Evolutionary conservation across 1,140 invertebrate species (phyloP), one percentile per base, ranked within the genome.

Genomic region (Bombus sylvicola): DNA sequence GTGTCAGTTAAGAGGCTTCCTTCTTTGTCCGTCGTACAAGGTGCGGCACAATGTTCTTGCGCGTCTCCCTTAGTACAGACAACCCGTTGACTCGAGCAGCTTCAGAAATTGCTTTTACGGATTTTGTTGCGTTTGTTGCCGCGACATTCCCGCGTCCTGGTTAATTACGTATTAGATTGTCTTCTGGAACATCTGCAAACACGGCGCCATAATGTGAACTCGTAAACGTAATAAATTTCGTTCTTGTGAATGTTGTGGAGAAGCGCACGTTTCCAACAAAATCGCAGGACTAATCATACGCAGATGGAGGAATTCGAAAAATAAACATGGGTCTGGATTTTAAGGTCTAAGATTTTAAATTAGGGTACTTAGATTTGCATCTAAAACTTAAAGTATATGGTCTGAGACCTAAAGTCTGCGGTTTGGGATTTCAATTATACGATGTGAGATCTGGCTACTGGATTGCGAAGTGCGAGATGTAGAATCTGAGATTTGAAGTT

Each of bases 1-100:
- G 75, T 39, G 79, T 39, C 69, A 74, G 87, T 57, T 86, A 86
- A 86, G 78, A 83, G 79, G 88, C 59, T 89, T 89, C 71, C 87
- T 89, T 89, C 88, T 89, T 89, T 85, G 75, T 62, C 25, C 76
- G 57, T 62, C 22, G 39, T 22, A 25, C 76, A 62, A 85, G 39
- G 10, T n/a, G 43, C 69, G 53, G 39, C 25, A n/a, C 47, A 31
- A 78, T 41, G 83, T 80, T 85, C 77, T 80, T 64, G 53, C 68
- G 39, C 83, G 43, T 43, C 57, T 47, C 39, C 41, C 18, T 62
- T 41, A 28, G 10, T 62, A 15, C 64, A 22, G 62, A 31, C 18
- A 10, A 4, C 31, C 39, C 25, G 43, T 10, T 31, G 37, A 22
- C 64, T 68, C 28, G 34, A 57, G 47, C 64, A 31, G 41, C 47